Percentiles rank a stretch among this genome's conserved stretches.
phyloP scores from a whole-genome alignment of 2,113 vertebrate genomes.

The Sigmodon hispidus region DNA sequence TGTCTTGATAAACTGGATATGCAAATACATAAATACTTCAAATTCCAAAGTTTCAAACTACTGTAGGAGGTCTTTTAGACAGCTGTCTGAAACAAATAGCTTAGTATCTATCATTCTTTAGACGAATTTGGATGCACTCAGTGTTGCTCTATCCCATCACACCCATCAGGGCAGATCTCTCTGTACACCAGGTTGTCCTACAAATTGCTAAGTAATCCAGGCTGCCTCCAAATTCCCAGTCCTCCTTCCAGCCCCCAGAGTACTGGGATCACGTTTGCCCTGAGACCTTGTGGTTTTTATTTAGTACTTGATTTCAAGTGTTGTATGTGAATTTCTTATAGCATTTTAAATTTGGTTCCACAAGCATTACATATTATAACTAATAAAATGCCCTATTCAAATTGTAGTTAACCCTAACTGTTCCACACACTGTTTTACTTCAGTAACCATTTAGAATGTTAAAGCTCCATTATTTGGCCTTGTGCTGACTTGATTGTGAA shows the following conservation, averaged over 20 bases:
- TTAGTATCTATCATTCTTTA: not conserved
- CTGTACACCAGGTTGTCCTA: not conserved
- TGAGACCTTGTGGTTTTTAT: constrained; percentile 32
- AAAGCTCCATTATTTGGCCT: not conserved
- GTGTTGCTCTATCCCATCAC: no score
- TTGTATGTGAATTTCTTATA: not conserved
- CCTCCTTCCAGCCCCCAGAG: not conserved
- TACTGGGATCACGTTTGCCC: not conserved
- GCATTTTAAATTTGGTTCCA: constrained; percentile 40
- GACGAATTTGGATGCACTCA: constrained; percentile 3
- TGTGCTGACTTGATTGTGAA: not conserved
- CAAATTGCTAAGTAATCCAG: not conserved
- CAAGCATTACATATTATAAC: constrained; percentile 7
- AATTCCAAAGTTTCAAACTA: constrained; percentile 24
- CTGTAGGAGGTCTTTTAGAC: not conserved
- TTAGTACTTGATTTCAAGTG: constrained; percentile 37
- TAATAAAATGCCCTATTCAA: not conserved
- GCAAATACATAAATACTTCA: constrained; percentile 41
- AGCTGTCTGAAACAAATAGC: not conserved
- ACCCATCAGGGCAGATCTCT: no score
- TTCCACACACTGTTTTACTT: constrained; percentile 11
- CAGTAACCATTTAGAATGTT: constrained; percentile 42
- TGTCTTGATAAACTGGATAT: not conserved
- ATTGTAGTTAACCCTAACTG: not conserved
- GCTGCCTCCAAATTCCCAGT: not conserved